A percentile compares a stretch with the other conserved stretches of the same genome.
These are phyloP conservation scores for Melieria crassipennis DNA, from an alignment of 2,888 invertebrate genomes.

Conservation along the genomic window DNA sequence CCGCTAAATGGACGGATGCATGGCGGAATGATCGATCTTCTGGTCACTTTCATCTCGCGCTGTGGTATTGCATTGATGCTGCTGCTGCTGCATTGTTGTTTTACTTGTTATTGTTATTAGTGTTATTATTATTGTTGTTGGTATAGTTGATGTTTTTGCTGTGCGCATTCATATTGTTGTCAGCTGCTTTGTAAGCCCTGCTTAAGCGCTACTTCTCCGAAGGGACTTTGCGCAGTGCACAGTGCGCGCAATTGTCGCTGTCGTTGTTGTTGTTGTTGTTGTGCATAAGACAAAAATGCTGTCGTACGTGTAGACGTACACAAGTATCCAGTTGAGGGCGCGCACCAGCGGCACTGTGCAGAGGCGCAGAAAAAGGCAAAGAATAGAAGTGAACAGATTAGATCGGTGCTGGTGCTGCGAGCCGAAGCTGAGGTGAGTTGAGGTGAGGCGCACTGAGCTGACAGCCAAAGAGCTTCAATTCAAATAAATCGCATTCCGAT, in stretches of 20 bases:
- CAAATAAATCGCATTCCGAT: conserved; percentile 16
- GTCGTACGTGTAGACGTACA: conserved; percentile 14
- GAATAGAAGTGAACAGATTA: conserved; percentile 10
- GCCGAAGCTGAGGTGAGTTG: neutral
- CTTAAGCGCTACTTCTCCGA: neutral
- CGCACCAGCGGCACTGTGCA: neutral
- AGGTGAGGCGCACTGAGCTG: conserved; percentile 35
- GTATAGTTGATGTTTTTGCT: neutral
- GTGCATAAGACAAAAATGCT: conserved; percentile 21
- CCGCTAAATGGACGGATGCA: conserved; percentile 1
- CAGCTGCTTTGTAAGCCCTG: conserved; percentile 48
- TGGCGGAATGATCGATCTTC: conserved; percentile 54
- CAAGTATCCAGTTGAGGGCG: neutral
- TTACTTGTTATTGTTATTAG: neutral
- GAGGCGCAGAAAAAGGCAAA: neutral
- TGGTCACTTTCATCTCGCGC: conserved; percentile 32
- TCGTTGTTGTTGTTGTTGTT: neutral
- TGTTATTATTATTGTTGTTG: neutral
- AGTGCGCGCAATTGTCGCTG: neutral
- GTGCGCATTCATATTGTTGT: conserved; percentile 30
- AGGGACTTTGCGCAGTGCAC: no score
- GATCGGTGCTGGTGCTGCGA: neutral
- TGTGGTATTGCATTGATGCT: no score
- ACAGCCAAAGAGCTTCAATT: conserved; percentile 43
- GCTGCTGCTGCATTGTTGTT: no score